Conservation (phyloP, 2,113 vertebrate genomes). For the Rhegmatorhina hoffmannsi region DNA sequence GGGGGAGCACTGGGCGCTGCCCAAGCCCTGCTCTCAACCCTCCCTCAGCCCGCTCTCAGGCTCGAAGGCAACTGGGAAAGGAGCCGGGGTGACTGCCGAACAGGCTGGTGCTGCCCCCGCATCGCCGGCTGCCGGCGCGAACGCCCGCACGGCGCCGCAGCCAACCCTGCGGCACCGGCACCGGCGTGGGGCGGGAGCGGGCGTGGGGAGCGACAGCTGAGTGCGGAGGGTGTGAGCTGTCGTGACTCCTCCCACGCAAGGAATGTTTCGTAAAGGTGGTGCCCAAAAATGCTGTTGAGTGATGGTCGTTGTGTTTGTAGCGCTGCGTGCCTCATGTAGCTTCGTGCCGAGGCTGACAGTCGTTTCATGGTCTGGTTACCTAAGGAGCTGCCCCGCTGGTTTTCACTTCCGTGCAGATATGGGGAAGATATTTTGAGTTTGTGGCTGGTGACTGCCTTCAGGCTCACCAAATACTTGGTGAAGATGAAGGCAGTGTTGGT, state of each 20-base stretch:
- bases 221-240: background rate
- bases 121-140: background rate
- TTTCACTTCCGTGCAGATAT: background rate
- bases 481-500: background rate
- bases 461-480: background rate
- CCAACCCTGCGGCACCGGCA: background rate
- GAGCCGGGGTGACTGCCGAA: background rate
- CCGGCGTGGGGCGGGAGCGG: background rate
- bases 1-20: background rate
- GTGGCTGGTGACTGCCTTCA: background rate
- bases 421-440: fast-evolving
- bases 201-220: background rate
- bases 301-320: fast-evolving
- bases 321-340: background rate
- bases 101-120: background rate
- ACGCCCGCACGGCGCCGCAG: background rate
- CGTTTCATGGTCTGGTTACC: fast-evolving
- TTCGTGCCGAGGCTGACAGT: background rate
- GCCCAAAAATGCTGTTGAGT: fast-evolving
- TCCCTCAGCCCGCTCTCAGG: background rate
- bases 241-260: background rate
- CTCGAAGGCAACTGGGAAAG: background rate
- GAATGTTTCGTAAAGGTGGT: background rate
- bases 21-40: too few relatives aligned
- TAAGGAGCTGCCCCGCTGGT: background rate